These are phyloP conservation scores for Leucoraja ocellata DNA, from an alignment of 2,797 vertebrate genomes.

Conservation along the genomic window DNA sequence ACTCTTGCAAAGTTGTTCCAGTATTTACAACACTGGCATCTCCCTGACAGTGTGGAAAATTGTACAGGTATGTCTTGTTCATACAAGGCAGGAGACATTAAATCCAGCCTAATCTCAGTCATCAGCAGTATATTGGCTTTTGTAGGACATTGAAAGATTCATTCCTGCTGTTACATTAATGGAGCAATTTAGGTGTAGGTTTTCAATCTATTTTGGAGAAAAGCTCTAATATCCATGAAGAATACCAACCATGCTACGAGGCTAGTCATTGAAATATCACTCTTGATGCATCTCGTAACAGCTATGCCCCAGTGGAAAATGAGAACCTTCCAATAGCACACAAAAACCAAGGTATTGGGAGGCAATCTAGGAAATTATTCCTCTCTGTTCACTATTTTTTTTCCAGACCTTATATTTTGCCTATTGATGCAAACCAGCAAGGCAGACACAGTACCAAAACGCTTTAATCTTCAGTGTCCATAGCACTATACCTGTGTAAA, in stretches of 20 bases:
- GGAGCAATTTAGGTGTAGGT: not conserved
- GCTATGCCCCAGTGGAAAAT: not conserved
- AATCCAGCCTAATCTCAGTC: too few relatives aligned
- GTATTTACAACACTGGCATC: too few relatives aligned
- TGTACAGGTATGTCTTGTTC: too few relatives aligned
- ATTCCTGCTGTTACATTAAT: not conserved
- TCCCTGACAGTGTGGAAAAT: too few relatives aligned
- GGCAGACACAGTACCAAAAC: slow-evolving; percentile 1
- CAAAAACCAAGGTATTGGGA: not conserved
- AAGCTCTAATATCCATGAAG: not conserved
- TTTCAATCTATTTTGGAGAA: not conserved
- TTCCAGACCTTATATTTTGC: not conserved
- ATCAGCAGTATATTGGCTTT: not conserved
- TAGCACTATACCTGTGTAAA: slow-evolving; percentile 21
- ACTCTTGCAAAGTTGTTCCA: too few relatives aligned
- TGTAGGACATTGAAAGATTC: not conserved
- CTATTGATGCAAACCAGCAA: slow-evolving; percentile 4
- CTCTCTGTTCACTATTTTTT: not conserved
- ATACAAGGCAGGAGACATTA: too few relatives aligned
- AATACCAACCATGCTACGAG: not conserved
- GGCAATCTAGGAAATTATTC: not conserved
- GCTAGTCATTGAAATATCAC: not conserved
- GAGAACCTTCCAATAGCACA: not conserved
- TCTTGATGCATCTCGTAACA: not conserved
- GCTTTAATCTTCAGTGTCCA: slow-evolving; percentile 22